Evolutionary conservation across 1,140 invertebrate species (phyloP).

Genomic region (Riptortus pedestris): DNA sequence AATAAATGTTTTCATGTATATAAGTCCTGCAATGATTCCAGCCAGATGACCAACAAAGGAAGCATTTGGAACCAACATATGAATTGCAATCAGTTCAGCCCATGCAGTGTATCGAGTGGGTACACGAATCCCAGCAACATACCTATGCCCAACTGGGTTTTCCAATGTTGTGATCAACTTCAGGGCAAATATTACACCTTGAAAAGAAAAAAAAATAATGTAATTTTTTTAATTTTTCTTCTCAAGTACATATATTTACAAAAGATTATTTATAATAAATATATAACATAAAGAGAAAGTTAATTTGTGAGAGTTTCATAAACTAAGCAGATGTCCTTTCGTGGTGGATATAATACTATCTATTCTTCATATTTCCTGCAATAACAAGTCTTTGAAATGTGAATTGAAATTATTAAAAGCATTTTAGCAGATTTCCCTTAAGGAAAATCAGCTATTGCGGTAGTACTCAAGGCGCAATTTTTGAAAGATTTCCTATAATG

Average conservation of each 20-base stretch:
- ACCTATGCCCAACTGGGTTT: constrained; percentile 38
- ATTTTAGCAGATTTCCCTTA: no score
- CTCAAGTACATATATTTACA: neutral
- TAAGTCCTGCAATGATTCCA: constrained; percentile 55
- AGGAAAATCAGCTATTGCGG: no score
- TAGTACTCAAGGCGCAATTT: no score
- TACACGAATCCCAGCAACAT: constrained; percentile 45
- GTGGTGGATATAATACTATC: no score
- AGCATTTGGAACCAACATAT: constrained; percentile 49
- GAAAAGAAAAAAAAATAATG: constrained; percentile 18
- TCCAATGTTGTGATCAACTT: constrained; percentile 51
- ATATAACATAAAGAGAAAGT: no score
- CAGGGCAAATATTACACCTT: constrained; percentile 50
- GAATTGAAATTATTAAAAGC: no score
- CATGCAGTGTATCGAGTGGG: constrained; percentile 51
- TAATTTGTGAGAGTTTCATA: no score
- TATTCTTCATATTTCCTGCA: no score
- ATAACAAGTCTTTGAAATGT: no score
- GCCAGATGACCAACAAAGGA: constrained; percentile 55
- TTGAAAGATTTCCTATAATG: no score
- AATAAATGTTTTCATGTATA: constrained; percentile 51
- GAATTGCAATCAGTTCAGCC: constrained; percentile 56
- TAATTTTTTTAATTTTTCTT: neutral
- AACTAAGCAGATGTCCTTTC: no score
- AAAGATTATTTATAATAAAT: no score